Evolutionary conservation across 1,140 invertebrate genomes (phyloP), one percentile per base, ranked within the genome.

Genomic region (Drosophila ercepeae): DNA sequence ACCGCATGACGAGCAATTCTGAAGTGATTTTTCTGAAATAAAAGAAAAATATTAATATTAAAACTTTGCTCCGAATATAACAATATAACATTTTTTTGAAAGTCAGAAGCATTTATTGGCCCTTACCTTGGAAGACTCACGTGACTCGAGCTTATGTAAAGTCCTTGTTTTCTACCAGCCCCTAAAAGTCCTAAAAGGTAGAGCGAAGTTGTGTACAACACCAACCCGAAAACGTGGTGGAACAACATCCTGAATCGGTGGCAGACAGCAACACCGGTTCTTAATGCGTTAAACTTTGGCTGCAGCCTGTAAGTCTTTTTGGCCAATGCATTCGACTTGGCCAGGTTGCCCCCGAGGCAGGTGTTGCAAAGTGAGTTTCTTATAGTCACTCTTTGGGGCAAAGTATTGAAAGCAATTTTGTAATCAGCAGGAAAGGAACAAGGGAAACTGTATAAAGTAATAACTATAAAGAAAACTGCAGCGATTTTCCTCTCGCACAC

Each of bases 221-320:
- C 49, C 50, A 61, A 60, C 75, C 60, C 57, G 34, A 49, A 59
- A 32, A 27, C 32, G 41, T 41, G 23, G 16, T 54, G 44, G 44
- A 42, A 42, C 27, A 44, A 50, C 51, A 74, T 65, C 46, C 48
- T 39, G 16, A 34, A 51, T 23, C 21, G 14, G 25, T 23, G 63
- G 51, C 55, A 48, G 53, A 63, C 53, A 63, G 32, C 70, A 72
- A 76, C 69, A 69, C 73, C 57, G 58, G 82, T 71, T 73, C 82
- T 88, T 88, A 88, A 88, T 88, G 82, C 65, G 69, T 88, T 75
- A 75, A 88, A 88, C 82, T 88, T 88, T 88, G 72, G 57, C 82
- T 88, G 82, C 82, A 88, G 67, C 79, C 65, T 71, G 79, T 83
- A 75, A 78, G 77, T 86, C 82, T 77, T 77, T 52, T 88, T 81